Evolutionary conservation across 2,113 vertebrate species (phyloP).

Genomic region (Lepus americanus): DNA sequence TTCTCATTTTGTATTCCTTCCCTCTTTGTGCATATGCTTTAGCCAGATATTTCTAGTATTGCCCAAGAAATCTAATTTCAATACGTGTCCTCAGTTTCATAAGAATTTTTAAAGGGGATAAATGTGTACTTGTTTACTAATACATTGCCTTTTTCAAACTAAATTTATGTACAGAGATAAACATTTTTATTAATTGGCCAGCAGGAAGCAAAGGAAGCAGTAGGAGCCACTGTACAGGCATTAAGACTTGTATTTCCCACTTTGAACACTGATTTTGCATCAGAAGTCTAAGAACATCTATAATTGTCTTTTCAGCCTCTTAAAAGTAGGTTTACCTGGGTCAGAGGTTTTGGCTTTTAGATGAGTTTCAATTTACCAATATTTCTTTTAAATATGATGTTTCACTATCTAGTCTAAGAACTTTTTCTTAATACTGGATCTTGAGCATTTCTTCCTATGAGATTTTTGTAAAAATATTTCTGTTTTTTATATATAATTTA

Average conservation of each 20-base stretch:
- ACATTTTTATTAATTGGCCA: background rate
- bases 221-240: too few species aligned
- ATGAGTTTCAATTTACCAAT: background rate
- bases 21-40: background rate
- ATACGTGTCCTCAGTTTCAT: slow-evolving; percentile 18
- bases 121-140: slow-evolving; percentile 46
- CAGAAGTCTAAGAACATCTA: too few species aligned
- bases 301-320: background rate
- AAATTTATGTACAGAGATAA: slow-evolving; percentile 38
- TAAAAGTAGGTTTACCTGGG: background rate
- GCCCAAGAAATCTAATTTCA: slow-evolving; percentile 29
- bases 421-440: background rate
- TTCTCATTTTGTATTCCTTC: slow-evolving; percentile 38
- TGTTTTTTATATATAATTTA: background rate
- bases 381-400: background rate
- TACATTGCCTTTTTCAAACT: slow-evolving; percentile 29
- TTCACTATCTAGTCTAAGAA: background rate
- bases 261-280: too few species aligned
- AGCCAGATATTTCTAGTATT: slow-evolving; percentile 3
- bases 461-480: background rate
- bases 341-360: background rate
- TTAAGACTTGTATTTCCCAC: too few species aligned
- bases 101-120: slow-evolving; percentile 20
- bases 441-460: too few species aligned
- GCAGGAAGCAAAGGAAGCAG: too few species aligned